Conservation (phyloP, 2,888 invertebrate species). For the Dolomedes plantarius region DNA sequence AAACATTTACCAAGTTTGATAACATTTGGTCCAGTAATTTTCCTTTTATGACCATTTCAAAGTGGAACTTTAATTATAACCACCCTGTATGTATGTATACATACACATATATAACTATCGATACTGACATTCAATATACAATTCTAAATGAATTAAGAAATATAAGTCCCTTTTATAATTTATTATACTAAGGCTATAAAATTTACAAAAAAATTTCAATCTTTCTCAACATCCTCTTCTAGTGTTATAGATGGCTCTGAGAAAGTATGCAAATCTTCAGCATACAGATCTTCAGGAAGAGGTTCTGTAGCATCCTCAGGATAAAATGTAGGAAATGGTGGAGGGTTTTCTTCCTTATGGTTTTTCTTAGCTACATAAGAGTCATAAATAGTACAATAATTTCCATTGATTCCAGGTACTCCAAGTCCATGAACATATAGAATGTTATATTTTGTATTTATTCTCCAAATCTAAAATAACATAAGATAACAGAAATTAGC, state of each 20-base stretch:
- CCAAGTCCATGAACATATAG: conserved; percentile 89
- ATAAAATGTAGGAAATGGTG: conserved; percentile 89
- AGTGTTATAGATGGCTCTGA: conserved; percentile 84
- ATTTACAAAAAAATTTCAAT: too few species aligned
- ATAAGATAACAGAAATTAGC: too few species aligned
- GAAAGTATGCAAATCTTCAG: conserved; percentile 86
- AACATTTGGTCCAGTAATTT: too few species aligned
- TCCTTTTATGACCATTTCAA: too few species aligned
- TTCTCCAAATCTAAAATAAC: conserved; percentile 86
- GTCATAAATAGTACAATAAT: conserved; percentile 88
- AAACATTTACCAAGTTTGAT: too few species aligned
- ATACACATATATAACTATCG: too few species aligned
- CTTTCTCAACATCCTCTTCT: conserved; percentile 76
- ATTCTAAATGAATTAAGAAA: too few species aligned
- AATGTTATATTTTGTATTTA: conserved; percentile 95
- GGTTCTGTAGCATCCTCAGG: conserved; percentile 80
- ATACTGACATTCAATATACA: too few species aligned
- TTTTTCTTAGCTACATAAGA: conserved; percentile 83
- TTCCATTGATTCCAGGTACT: conserved; percentile 89
- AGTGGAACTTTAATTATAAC: too few species aligned
- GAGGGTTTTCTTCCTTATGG: conserved; percentile 77
- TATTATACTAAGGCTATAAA: too few species aligned
- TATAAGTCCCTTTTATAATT: too few species aligned
- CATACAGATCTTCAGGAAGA: conserved; percentile 85
- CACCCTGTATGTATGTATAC: too few species aligned